phyloP scores from a whole-genome alignment of 2,113 vertebrate genomes.

The Ciconia stormi region DNA sequence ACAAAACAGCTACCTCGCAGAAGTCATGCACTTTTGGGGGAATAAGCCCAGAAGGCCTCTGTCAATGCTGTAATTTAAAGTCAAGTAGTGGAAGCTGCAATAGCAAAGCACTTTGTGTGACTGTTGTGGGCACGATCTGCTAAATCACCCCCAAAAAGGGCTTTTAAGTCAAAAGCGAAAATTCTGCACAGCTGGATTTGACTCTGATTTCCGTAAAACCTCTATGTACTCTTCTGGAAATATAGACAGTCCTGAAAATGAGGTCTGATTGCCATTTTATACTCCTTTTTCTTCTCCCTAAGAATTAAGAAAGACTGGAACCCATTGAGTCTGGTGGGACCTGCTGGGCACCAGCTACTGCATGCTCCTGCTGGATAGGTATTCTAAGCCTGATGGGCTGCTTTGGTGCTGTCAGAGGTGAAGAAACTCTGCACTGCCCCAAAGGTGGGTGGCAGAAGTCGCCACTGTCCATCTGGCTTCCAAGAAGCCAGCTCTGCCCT shows the following conservation, averaged over 20 bases:
- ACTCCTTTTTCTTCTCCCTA: neutral
- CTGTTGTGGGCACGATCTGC: neutral
- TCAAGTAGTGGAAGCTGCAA: neutral
- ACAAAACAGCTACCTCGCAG: neutral
- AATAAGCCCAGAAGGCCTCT: neutral
- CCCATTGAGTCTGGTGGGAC: neutral
- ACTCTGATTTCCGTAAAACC: neutral
- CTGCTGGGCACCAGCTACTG: neutral
- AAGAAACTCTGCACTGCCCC: neutral
- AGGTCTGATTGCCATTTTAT: neutral
- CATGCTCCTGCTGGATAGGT: neutral
- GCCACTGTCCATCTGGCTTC: neutral
- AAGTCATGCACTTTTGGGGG: neutral
- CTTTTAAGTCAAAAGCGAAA: neutral
- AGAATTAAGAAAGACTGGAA: neutral
- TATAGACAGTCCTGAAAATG: rapidly evolving
- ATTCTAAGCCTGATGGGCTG: neutral
- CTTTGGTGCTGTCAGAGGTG: neutral
- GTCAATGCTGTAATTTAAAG: neutral
- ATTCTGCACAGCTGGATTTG: neutral
- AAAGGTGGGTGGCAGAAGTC: neutral
- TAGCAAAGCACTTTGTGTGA: rapidly evolving
- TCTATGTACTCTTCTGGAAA: neutral
- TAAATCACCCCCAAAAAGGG: neutral
- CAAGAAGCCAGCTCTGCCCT: constrained; percentile 43